Base-by-base conservation (phyloP, 2,888 invertebrate species). In the Lithophane leautieri region DNA sequence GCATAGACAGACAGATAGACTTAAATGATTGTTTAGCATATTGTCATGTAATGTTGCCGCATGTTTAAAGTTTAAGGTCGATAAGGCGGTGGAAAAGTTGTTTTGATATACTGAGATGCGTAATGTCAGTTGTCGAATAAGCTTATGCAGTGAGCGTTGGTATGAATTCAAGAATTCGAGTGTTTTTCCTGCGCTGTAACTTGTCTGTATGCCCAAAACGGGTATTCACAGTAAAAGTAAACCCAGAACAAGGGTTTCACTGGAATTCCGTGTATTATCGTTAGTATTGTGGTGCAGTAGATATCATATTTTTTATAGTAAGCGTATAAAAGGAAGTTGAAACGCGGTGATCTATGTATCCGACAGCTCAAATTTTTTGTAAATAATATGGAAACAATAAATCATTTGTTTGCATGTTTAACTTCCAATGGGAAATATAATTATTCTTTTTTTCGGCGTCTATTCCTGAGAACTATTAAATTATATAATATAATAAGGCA, bases 61-160 rank as follows among this genome's bases (percentile, higher is more conserved):
- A 34, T 50, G 16, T 50, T 62, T 70, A 67, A 69, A 70, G 60
- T 19, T 68, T 68, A 82, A 70, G 82, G 81, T 73, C 66, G 60
- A 14, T 9, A 60, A 44, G 66, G 42, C 11, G 12, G 2, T n/a
- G 22, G 61, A 62, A 76, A 47, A 50, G 50, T 22, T 62, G 25
- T 40, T 60, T 54, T 66, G n/a, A 42, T 16, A 28, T 34, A 42
- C 11, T 16, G n/a, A 42, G 28, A 28, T 58, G 19, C 19, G 75
- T 47, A 22, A 52, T 56, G 47, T 40, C 9, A 44, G 28, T 25
- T 62, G 42, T 42, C 65, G n/a, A 11, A 8, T 11, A 44, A 1
- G 22, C 0, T 47, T 22, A 4, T 8, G 19, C 19, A 28, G 19
- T 28, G 8, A 14, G 12, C 0, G 4, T 47, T 65, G 2, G 2